These are phyloP conservation scores for Ursus arctos DNA, from an alignment of 2,113 vertebrate genomes.

Conservation along the genomic window DNA sequence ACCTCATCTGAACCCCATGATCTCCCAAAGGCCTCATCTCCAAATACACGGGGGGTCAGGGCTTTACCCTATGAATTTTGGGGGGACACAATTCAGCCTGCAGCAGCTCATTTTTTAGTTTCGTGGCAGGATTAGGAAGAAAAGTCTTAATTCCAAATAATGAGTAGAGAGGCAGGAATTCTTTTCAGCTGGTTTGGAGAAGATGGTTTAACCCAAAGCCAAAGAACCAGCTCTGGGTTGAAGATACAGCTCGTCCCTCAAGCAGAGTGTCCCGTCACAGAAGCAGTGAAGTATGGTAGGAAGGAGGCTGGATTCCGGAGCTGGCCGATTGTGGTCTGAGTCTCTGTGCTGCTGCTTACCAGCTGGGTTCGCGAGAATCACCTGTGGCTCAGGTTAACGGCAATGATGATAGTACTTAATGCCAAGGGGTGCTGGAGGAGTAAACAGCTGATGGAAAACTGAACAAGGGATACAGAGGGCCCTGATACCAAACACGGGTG, in stretches of 20 bases:
- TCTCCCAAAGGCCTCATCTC: not conserved
- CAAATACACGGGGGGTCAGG: not conserved
- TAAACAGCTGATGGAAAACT: not conserved
- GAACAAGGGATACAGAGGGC: not conserved
- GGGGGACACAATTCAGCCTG: not conserved
- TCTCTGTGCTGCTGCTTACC: not conserved
- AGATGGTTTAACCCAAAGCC: not conserved
- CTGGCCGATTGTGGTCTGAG: not conserved
- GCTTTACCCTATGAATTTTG: not conserved
- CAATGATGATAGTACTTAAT: not conserved
- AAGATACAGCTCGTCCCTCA: not conserved
- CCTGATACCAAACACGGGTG: not conserved
- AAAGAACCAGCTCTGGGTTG: not conserved
- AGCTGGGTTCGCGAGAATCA: not conserved
- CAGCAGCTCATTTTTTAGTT: not conserved
- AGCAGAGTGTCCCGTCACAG: not conserved
- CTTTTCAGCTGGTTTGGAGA: not conserved
- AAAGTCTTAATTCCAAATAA: not conserved
- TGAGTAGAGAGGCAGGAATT: not conserved
- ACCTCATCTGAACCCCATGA: not conserved
- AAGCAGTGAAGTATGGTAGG: not conserved
- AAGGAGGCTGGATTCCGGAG: not conserved
- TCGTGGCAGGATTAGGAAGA: not conserved
- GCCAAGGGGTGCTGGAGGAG: not conserved
- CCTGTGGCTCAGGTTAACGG: not conserved